A percentile compares a stretch with the other conserved stretches of the same genome.
phyloP scores from a whole-genome alignment of 2,113 vertebrate genomes.

The Perognathus longimembris region DNA sequence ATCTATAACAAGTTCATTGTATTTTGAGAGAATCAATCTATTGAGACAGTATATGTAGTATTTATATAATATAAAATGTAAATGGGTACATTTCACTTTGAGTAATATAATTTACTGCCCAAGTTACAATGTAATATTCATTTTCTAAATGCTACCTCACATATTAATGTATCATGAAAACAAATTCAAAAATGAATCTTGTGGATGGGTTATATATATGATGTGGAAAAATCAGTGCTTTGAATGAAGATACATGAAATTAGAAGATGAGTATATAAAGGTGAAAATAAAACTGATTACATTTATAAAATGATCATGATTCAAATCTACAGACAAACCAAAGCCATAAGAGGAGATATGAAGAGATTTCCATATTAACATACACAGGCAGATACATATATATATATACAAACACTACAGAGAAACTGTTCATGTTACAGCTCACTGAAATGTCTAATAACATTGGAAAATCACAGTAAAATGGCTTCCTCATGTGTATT shows the following conservation, averaged over 20 bases:
- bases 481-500: not conserved
- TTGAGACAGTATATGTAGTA: not conserved
- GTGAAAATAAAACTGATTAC: not conserved
- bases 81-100: not conserved
- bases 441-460: not conserved
- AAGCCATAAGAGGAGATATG: not conserved
- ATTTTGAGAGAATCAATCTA: not conserved
- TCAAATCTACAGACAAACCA: not conserved
- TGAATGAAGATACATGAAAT: not conserved
- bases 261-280: not conserved
- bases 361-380: not conserved
- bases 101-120: not conserved
- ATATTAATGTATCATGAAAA: conserved; percentile 12
- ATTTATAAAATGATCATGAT: not conserved
- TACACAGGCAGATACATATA: not conserved
- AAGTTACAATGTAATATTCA: not conserved
- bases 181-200: conserved; percentile 17
- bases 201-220: not conserved
- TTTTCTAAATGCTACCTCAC: not conserved
- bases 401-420: not conserved
- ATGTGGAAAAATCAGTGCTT: not conserved
- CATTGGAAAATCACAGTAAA: not conserved
- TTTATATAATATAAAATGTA: conserved; percentile 2
- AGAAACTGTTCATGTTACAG: not conserved
- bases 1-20: not conserved